phyloP scores from a whole-genome alignment of 2,888 invertebrate genomes.

The Mythimna albipuncta region DNA sequence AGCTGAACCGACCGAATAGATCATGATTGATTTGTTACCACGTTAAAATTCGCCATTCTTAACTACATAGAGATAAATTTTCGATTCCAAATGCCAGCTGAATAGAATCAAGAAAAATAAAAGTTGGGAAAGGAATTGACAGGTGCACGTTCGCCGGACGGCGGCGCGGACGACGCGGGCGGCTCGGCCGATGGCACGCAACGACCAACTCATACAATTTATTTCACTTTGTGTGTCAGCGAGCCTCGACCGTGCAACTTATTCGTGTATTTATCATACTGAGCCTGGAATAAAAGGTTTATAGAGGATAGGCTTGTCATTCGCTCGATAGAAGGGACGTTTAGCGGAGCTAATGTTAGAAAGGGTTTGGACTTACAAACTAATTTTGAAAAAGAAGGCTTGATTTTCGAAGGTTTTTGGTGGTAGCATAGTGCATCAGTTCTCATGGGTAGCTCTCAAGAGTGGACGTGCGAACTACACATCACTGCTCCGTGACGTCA shows the following conservation, averaged over 20 bases:
- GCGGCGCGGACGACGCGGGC: constrained; percentile 31
- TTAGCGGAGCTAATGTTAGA: neutral
- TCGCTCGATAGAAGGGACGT: constrained; percentile 13
- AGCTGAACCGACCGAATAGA: constrained; percentile 31
- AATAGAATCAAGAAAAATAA: constrained; percentile 68
- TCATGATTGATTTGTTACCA: constrained; percentile 60
- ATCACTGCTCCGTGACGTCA: too few species aligned
- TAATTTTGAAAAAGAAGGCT: neutral
- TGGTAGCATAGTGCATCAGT: too few species aligned
- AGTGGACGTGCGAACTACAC: too few species aligned
- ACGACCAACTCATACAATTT: constrained; percentile 76
- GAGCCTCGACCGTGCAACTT: constrained; percentile 39
- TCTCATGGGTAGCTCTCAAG: too few species aligned
- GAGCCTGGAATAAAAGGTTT: constrained; percentile 38
- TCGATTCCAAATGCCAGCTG: constrained; percentile 54
- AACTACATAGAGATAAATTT: constrained; percentile 53
- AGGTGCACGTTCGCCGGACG: constrained; percentile 66
- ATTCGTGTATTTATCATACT: constrained; percentile 51
- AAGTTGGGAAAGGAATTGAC: constrained; percentile 71
- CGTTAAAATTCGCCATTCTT: constrained; percentile 52
- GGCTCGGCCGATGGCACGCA: constrained; percentile 70
- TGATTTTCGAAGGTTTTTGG: neutral
- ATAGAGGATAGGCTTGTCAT: constrained; percentile 21
- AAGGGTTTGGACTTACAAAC: neutral
- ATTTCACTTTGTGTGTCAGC: constrained; percentile 81